Conservation (phyloP, 2,797 vertebrate species). For the Falco cherrug region DNA sequence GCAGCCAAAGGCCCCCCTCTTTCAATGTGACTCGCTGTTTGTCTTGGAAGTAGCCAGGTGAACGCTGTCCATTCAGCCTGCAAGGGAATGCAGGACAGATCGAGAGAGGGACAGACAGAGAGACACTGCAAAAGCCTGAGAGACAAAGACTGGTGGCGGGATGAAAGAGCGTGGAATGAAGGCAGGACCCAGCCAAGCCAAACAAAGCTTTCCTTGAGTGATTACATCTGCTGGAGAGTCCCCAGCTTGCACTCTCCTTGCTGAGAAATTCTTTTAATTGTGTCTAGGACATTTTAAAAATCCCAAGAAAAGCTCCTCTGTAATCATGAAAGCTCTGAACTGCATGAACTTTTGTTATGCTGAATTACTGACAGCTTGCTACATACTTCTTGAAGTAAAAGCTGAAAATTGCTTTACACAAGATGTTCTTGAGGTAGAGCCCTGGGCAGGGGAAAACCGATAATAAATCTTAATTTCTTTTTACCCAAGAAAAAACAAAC, state of each 20-base stretch:
- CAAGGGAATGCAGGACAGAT: background rate
- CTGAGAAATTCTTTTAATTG: conserved; percentile 37
- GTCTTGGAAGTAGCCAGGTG: conserved; percentile 40
- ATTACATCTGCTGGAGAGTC: conserved; percentile 63
- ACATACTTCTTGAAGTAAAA: background rate
- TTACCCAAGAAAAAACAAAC: background rate
- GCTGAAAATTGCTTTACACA: background rate
- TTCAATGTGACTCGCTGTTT: background rate
- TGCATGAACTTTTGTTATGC: conserved; percentile 5
- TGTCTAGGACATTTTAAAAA: conserved; percentile 33
- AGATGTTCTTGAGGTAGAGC: background rate
- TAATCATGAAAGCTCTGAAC: conserved; percentile 30
- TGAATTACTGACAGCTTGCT: background rate
- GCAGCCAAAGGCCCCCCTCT: background rate
- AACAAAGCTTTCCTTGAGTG: conserved; percentile 59
- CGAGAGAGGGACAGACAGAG: background rate
- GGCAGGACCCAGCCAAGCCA: conserved; percentile 56
- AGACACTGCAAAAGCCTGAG: background rate
- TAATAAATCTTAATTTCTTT: conserved; percentile 7
- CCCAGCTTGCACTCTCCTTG: conserved; percentile 36
- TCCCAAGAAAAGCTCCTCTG: conserved; percentile 35
- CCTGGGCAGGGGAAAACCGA: background rate
- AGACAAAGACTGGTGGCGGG: background rate
- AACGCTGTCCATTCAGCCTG: background rate
- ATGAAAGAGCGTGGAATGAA: conserved; percentile 9